Evolutionary conservation across 2,113 vertebrate genomes (phyloP).

Genomic region (Ictalurus furcatus): DNA sequence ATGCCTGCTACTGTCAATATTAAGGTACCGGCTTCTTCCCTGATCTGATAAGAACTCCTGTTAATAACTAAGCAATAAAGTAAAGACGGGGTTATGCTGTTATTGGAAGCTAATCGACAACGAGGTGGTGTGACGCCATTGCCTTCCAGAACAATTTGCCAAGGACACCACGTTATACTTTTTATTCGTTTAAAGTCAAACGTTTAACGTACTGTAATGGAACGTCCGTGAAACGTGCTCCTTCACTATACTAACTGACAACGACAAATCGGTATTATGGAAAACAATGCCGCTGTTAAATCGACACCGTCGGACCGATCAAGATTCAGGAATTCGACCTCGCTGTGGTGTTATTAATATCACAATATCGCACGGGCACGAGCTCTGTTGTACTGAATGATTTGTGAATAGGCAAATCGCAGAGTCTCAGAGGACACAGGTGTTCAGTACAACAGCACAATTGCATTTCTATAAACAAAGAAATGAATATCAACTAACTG

Average conservation of each 20-base stretch:
- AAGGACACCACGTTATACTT: not conserved
- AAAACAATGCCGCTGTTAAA: not conserved
- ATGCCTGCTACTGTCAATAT: not conserved
- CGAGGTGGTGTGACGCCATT: not conserved
- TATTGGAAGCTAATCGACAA: not conserved
- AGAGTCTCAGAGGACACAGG: not conserved
- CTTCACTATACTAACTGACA: not conserved
- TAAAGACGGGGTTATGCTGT: not conserved
- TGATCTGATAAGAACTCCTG: not conserved
- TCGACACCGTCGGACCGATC: not conserved
- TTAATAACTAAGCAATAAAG: no score
- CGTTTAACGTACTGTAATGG: not conserved
- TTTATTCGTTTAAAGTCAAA: not conserved
- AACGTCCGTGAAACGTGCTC: not conserved
- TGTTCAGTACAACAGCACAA: not conserved
- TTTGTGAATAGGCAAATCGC: not conserved
- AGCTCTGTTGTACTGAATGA: not conserved
- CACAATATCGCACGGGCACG: no score
- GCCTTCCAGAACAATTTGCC: not conserved
- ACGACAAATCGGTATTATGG: not conserved
- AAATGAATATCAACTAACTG: not conserved
- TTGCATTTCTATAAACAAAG: not conserved
- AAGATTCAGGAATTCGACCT: not conserved
- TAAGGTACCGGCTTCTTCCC: not conserved
- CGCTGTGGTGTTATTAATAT: not conserved